These are phyloP conservation scores for Cataglyphis livida DNA, from an alignment of 2,888 invertebrate genomes.

Conservation along the genomic window DNA sequence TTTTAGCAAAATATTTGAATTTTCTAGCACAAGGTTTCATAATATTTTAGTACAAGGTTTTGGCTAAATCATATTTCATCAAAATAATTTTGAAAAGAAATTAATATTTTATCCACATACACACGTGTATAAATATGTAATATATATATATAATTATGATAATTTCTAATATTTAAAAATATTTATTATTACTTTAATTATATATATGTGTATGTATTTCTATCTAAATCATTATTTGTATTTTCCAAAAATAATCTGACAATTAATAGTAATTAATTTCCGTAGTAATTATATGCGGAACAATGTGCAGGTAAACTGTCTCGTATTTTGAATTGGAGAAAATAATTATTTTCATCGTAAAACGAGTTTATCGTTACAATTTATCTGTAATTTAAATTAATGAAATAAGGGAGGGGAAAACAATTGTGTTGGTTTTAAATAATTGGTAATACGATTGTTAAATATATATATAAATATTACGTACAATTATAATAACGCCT, in stretches of 20 bases:
- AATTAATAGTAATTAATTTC: constrained; percentile 40
- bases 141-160: neutral
- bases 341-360: constrained; percentile 29
- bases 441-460: neutral
- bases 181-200: neutral
- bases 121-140: too few relatives aligned
- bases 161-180: neutral
- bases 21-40: constrained; percentile 20
- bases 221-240: neutral
- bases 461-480: neutral
- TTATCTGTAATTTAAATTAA: constrained; percentile 37
- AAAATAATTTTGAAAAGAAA: neutral
- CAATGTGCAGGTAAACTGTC: neutral
- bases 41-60: constrained; percentile 35
- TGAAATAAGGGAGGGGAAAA: neutral
- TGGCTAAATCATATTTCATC: neutral
- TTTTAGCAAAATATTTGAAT: constrained; percentile 20
- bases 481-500: neutral
- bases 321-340: constrained; percentile 29
- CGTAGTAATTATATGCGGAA: neutral
- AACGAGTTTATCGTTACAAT: constrained; percentile 1
- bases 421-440: neutral
- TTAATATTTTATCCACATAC: neutral
- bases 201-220: neutral
- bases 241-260: neutral